These are phyloP conservation scores for Monomorium pharaonis DNA, from an alignment of 1,140 invertebrate species.

Conservation along the genomic window DNA sequence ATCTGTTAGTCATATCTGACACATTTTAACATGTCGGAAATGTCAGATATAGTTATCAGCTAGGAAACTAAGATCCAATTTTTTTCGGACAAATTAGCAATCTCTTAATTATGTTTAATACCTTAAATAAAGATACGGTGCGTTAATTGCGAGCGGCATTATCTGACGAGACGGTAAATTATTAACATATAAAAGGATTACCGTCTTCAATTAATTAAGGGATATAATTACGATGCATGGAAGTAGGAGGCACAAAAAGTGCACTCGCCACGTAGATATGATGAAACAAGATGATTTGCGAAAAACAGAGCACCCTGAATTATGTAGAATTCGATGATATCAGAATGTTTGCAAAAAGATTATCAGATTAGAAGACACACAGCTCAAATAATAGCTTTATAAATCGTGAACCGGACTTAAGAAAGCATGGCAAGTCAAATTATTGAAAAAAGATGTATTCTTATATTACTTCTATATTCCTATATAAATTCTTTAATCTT, in stretches of 20 bases:
- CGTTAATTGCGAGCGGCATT: constrained; percentile 43
- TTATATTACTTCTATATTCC: neutral
- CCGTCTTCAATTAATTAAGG: constrained; percentile 51
- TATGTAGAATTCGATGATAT: constrained; percentile 48
- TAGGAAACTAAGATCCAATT: neutral
- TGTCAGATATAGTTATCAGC: constrained; percentile 1
- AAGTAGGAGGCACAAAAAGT: constrained; percentile 33
- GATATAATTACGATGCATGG: constrained; percentile 51
- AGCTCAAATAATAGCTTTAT: neutral
- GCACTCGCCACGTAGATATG: constrained; percentile 33
- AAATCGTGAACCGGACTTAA: neutral
- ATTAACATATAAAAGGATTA: constrained; percentile 55
- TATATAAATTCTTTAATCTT: neutral
- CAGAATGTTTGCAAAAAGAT: constrained; percentile 55
- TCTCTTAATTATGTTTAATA: constrained; percentile 17
- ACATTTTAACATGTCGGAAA: neutral
- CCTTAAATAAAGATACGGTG: constrained; percentile 18
- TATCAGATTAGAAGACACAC: constrained; percentile 34
- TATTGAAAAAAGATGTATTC: neutral
- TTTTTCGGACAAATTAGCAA: neutral
- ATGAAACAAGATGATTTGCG: constrained; percentile 57
- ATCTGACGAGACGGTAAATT: constrained; percentile 40
- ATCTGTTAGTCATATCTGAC: neutral
- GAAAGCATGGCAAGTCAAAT: neutral
- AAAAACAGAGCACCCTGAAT: constrained; percentile 41